A percentile compares a stretch with the other conserved stretches of the same genome.
Conservation (phyloP, 2,113 vertebrate species). For the Hoplias malabaricus region DNA sequence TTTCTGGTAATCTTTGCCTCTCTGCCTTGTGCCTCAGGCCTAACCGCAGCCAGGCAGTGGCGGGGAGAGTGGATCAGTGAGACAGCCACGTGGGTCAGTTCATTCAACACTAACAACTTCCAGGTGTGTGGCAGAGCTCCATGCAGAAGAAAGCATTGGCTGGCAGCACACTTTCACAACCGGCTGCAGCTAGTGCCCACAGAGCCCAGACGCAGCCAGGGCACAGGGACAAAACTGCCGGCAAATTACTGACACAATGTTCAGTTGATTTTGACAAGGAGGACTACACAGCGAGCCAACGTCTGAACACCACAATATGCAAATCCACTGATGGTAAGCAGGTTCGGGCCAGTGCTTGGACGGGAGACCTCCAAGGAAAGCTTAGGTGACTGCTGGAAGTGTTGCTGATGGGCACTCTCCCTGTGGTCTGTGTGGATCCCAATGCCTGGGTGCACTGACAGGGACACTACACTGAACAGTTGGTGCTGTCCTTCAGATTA, state of each 20-base stretch:
- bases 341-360: too few relatives aligned
- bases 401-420: too few relatives aligned
- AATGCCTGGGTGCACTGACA: too few relatives aligned
- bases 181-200: background rate
- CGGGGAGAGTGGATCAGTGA: background rate
- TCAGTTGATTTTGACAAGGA: background rate
- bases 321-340: too few relatives aligned
- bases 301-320: too few relatives aligned
- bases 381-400: too few relatives aligned
- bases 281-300: background rate
- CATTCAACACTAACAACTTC: constrained; percentile 20
- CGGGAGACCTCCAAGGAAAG: too few relatives aligned
- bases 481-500: too few relatives aligned
- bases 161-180: background rate
- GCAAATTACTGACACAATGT: background rate
- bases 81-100: background rate
- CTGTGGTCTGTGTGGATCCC: too few relatives aligned
- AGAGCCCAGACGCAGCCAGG: background rate
- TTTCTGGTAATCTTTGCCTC: background rate
- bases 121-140: constrained; percentile 22
- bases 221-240: background rate
- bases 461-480: too few relatives aligned
- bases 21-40: background rate
- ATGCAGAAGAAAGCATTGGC: background rate
- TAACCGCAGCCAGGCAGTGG: background rate